Evolutionary conservation across 2,113 vertebrate species (phyloP).

Genomic region (Larimichthys polyactis): DNA sequence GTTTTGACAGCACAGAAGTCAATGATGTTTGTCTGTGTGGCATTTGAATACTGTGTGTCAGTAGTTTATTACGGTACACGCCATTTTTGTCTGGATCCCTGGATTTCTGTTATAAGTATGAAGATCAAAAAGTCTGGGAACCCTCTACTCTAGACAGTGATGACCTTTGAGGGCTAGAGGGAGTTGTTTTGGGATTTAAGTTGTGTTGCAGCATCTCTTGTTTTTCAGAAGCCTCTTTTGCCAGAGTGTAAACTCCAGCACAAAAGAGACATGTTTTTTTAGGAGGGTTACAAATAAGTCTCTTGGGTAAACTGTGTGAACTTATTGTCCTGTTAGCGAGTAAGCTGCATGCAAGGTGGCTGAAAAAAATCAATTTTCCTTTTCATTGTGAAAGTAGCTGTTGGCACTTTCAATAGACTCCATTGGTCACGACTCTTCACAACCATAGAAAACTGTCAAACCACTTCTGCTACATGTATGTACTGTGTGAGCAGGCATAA

Average conservation of each 20-base stretch:
- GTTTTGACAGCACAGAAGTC: too few species aligned
- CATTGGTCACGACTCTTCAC: too few species aligned
- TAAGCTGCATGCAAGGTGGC: background rate
- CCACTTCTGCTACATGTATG: conserved; percentile 3
- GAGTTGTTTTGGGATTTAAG: background rate
- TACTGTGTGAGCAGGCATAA: background rate
- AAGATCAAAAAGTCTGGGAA: too few species aligned
- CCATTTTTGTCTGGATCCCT: too few species aligned
- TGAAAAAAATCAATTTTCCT: background rate
- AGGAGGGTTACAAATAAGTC: background rate
- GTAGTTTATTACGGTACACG: too few species aligned
- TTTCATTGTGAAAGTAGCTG: too few species aligned
- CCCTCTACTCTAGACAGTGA: background rate
- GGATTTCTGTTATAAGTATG: too few species aligned
- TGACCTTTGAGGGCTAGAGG: background rate
- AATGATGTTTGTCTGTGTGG: too few species aligned
- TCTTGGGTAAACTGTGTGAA: background rate
- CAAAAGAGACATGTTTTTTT: background rate
- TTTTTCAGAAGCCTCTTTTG: background rate
- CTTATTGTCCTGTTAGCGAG: background rate
- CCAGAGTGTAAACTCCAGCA: background rate
- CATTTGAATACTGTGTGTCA: too few species aligned
- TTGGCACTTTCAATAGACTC: too few species aligned
- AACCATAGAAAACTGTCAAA: background rate
- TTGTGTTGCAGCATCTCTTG: background rate